A percentile compares a stretch with the other conserved stretches of the same genome.
Evolutionary conservation across 2,888 invertebrate species (phyloP).

Genomic region (Apamea crenata): DNA sequence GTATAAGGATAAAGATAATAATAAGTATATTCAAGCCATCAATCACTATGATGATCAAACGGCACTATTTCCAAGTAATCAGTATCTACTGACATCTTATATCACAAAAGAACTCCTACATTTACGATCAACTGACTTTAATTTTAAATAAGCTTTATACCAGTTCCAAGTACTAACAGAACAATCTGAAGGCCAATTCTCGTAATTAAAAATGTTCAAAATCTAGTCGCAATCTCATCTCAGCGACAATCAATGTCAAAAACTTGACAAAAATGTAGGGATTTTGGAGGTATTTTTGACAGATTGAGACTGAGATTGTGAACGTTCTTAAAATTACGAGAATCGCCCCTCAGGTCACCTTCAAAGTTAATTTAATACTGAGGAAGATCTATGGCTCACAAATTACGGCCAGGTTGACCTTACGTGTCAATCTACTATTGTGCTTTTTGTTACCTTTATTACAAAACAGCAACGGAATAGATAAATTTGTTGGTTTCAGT

Average conservation of each 20-base stretch:
- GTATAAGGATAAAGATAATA: not conserved
- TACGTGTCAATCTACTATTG: conserved; percentile 22
- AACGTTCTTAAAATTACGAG: too few relatives aligned
- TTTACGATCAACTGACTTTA: not conserved
- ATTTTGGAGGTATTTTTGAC: too few relatives aligned
- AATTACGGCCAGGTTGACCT: conserved; percentile 24
- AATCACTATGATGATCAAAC: not conserved
- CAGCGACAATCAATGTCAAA: too few relatives aligned
- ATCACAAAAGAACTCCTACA: conserved; percentile 9
- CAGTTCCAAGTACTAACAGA: conserved; percentile 21
- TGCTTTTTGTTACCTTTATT: conserved; percentile 26
- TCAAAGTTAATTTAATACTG: conserved; percentile 27
- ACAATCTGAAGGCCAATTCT: not conserved
- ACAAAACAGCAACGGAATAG: conserved; percentile 25
- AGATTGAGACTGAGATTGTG: too few relatives aligned
- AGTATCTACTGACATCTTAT: not conserved
- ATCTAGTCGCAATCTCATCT: too few relatives aligned
- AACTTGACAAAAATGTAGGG: too few relatives aligned
- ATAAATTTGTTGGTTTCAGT: conserved; percentile 6
- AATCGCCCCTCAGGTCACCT: conserved; percentile 14
- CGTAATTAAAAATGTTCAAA: too few relatives aligned
- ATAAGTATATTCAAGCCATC: not conserved
- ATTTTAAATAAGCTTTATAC: conserved; percentile 26
- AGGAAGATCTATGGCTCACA: conserved; percentile 21
- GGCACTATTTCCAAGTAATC: conserved; percentile 4